Base-by-base conservation (phyloP, 2,113 vertebrate genomes). In the Oenanthe oenanthe region DNA sequence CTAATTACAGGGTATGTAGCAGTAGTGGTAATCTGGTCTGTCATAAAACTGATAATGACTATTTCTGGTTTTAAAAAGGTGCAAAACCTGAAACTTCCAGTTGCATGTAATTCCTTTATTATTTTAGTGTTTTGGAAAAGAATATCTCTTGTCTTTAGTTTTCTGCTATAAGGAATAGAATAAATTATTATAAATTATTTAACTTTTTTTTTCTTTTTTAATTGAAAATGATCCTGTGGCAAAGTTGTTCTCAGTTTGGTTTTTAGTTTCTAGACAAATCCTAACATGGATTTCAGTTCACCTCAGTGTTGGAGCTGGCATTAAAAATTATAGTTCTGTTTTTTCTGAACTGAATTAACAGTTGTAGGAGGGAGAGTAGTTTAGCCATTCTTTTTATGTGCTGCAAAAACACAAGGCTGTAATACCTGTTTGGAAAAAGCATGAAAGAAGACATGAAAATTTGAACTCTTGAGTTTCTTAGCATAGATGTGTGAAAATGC, bases 231-330 rank as follows among this genome's bases (percentile, higher is more conserved):
- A 19, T 73, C 9, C 11, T 0, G 0, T 45, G 10, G 48, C 32
- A 43, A 5, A n/a, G 5, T 50, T 54, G 29, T 8, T 65, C 15
- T 86, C 28, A 4, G 22, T 72, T 58, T 10, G 19, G 3, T 6
- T 50, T 88, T 63, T 36, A 31, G 14, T 40, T 91, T 76, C 19
- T 42, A 54, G 32, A 42, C 17, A 73, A 75, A 51, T 42, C 13
- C 4, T 36, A 7, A 36, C 1, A 0, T 42, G 29, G 24, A 60
- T 68, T 92, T 62, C 34, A 45, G 6, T 28, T 54, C 0, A 4
- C 10, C 48, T 51, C 1, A 0, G 0, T 70, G 50, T 40, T 57
- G 20, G 53, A 50, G 14, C 50, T 80, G 18, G 25, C 3, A 2
- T 38, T 24, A 51, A 72, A 63, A 88, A 50, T 2, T 1, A 13